Evolutionary conservation across 2,888 invertebrate species (phyloP).

Genomic region (Ecliptopera silaceata): DNA sequence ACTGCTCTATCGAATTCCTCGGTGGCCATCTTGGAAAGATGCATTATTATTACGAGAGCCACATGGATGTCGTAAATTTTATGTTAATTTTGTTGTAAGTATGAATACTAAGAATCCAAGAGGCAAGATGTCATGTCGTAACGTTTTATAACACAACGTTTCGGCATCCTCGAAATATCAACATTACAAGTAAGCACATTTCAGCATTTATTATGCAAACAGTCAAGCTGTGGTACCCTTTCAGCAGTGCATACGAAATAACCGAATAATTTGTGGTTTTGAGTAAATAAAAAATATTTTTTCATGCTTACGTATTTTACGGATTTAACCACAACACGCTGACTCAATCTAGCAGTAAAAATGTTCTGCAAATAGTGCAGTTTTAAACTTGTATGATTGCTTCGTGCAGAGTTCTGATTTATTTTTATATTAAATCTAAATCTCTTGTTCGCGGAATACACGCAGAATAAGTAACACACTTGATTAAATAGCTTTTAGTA

Average conservation of each 20-base stretch:
- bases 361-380: neutral
- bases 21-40: constrained; percentile 19
- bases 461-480: too few species aligned
- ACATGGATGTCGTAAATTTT: constrained; percentile 34
- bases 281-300: constrained; percentile 1
- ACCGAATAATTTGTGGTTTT: constrained; percentile 7
- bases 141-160: constrained; percentile 30
- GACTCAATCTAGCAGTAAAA: too few species aligned
- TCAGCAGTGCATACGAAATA: constrained; percentile 16
- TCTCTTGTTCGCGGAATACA: too few species aligned
- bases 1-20: constrained; percentile 23
- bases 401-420: too few species aligned
- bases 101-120: constrained; percentile 28
- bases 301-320: neutral
- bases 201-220: constrained; percentile 30
- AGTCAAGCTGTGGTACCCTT: constrained; percentile 22
- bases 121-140: constrained; percentile 30
- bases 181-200: constrained; percentile 27
- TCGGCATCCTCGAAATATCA: constrained; percentile 25
- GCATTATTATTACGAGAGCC: constrained; percentile 23
- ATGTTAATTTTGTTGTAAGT: constrained; percentile 33
- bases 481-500: too few species aligned
- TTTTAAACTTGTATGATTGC: too few species aligned
- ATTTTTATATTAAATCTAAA: too few species aligned
- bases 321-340: too few species aligned